Base-by-base conservation (phyloP, 2,888 invertebrate species). In the Agrochola circellaris region DNA sequence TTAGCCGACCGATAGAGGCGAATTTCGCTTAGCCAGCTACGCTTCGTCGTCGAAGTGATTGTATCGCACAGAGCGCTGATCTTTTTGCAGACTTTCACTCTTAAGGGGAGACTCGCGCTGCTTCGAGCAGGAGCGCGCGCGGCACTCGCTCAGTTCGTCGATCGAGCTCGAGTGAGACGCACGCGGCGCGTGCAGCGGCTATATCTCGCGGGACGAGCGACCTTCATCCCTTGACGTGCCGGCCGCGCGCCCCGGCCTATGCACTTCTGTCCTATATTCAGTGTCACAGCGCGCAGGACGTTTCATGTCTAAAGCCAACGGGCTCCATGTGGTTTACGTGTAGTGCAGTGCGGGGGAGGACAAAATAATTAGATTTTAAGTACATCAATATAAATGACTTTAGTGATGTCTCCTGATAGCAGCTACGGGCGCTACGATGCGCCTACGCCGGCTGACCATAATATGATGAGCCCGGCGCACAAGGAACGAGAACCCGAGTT, bases 341-440 rank as follows among this genome's bases (percentile, higher is more conserved):
- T 91, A 93, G 96, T 96, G 96, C 90, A 95, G 96, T 96, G 96
- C 90, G 91, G 92, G 91, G 90, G 90, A 92, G 91, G 92, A 94
- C 94, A 84, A 91, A 82, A 90, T 90, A 84, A 84, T 91, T 93
- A 93, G 92, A 92, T 94, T 72, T 89, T 91, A 90, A 89, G 90
- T 89, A 91, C 90, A 93, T 38, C 66, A 61, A 81, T 79, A 84
- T 81, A 89, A 82, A 91, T 94, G 95, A 95, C 95, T 95, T 89
- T 91, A 93, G 98, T 98, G 98, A 97, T 98, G 92, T 97, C 97
- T 91, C 97, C 98, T 92, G 98, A 98, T 94, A 98, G 97, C 94
- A 97, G 97, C 90, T 97, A 97, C 91, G 97, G 96, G 93, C 95
- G 97, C 93, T 96, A 96, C 91, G 96, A 96, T 92, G 94, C 95